Percentiles rank a stretch among this genome's conserved stretches.
phyloP scores from a whole-genome alignment of 1,140 invertebrate species.

The Penaeus japonicus region DNA sequence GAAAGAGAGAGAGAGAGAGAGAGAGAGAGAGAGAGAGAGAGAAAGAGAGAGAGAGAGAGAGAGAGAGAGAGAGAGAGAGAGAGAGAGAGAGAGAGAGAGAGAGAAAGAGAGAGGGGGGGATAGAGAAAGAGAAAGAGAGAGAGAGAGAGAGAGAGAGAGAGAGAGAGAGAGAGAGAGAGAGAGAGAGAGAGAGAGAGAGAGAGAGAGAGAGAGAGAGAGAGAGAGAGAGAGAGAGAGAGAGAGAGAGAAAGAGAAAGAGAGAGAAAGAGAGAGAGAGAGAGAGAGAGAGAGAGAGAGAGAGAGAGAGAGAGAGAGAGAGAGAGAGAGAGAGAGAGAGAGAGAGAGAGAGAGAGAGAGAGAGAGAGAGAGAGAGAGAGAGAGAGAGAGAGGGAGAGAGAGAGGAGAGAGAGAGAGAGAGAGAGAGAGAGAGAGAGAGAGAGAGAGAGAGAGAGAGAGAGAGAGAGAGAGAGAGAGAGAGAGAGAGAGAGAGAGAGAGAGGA shows the following conservation, averaged over 20 bases:
- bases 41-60: slow-evolving; percentile 12
- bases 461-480: too few species aligned
- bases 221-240: slow-evolving; percentile 10
- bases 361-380: too few species aligned
- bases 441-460: too few species aligned
- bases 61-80: slow-evolving; percentile 27
- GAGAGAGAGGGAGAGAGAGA: too few species aligned
- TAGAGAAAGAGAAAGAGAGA: neutral
- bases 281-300: neutral
- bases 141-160: neutral
- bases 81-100: slow-evolving; percentile 27
- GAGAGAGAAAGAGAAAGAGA: neutral
- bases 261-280: neutral
- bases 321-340: too few species aligned
- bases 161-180: slow-evolving; percentile 27
- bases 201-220: neutral
- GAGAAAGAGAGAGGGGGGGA: neutral
- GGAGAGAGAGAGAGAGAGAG: too few species aligned
- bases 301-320: neutral
- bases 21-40: neutral
- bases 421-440: too few species aligned
- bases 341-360: too few species aligned
- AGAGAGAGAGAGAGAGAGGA: too few species aligned
- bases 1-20: neutral
- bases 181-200: slow-evolving; percentile 27